A percentile compares a stretch with the other conserved stretches of the same genome.
These are phyloP conservation scores for Austrofundulus limnaeus DNA, from an alignment of 2,113 vertebrate genomes.

Conservation along the genomic window DNA sequence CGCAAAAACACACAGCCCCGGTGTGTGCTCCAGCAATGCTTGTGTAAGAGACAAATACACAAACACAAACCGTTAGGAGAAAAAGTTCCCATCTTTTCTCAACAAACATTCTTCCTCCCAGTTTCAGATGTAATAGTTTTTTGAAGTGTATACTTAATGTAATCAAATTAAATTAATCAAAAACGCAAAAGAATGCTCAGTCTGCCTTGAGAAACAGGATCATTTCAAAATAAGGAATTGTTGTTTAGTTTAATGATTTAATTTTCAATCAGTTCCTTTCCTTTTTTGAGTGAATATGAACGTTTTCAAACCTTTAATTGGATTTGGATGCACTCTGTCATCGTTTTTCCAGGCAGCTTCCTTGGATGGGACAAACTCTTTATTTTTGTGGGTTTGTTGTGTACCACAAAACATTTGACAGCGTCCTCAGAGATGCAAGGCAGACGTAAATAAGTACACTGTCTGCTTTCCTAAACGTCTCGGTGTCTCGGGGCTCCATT, in stretches of 20 bases:
- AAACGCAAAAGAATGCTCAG: not conserved
- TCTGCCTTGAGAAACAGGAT: no score
- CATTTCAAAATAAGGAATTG: not conserved
- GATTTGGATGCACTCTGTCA: constrained; percentile 61
- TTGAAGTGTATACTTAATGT: constrained; percentile 12
- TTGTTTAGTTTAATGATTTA: constrained; percentile 2
- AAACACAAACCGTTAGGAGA: constrained; percentile 23
- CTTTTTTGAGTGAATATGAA: no score
- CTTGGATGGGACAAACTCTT: constrained; percentile 3
- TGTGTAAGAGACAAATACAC: constrained; percentile 39
- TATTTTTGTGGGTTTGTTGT: constrained; percentile 18
- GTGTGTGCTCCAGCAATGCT: constrained; percentile 36
- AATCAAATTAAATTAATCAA: constrained; percentile 20
- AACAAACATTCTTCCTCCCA: constrained; percentile 43
- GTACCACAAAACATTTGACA: constrained; percentile 1
- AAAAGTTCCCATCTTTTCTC: constrained; percentile 39
- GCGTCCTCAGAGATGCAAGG: not conserved
- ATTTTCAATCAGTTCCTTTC: constrained; percentile 30
- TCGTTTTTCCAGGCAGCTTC: constrained; percentile 19
- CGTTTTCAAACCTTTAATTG: constrained; percentile 59
- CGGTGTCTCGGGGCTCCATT: constrained; percentile 37
- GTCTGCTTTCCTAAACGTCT: constrained; percentile 31
- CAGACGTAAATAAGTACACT: constrained; percentile 3
- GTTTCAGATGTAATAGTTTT: constrained; percentile 28
- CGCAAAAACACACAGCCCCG: constrained; percentile 28